A percentile compares a stretch with the other conserved stretches of the same genome.
Conservation (phyloP, 2,888 invertebrate genomes). For the Torymus auratus region DNA sequence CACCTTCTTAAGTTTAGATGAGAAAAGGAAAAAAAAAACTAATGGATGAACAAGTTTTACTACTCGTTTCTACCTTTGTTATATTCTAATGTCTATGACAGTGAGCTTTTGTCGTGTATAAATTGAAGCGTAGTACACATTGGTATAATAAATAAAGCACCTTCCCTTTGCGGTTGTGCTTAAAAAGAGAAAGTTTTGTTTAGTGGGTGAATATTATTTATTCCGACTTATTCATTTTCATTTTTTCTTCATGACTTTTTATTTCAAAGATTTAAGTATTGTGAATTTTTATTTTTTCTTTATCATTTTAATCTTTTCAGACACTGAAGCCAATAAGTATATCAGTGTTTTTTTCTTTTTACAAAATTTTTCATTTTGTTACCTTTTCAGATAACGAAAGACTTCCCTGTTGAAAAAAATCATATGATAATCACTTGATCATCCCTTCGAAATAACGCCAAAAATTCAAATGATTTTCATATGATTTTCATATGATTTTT, state of each 20-base stretch:
- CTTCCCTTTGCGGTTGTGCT: conserved; percentile 51
- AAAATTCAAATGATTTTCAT: too few relatives aligned
- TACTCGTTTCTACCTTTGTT: conserved; percentile 58
- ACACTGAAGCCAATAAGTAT: too few relatives aligned
- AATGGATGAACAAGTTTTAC: too few relatives aligned
- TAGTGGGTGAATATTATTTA: conserved; percentile 10
- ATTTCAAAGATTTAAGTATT: background rate
- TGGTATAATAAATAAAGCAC: conserved; percentile 58
- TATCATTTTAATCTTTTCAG: too few relatives aligned
- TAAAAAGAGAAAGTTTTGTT: conserved; percentile 39
- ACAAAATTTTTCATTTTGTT: too few relatives aligned
- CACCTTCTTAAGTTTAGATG: conserved; percentile 40
- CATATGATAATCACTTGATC: too few relatives aligned
- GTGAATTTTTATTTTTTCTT: too few relatives aligned
- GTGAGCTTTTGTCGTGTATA: conserved; percentile 59
- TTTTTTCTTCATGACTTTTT: background rate
- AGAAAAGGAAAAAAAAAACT: conserved; percentile 23
- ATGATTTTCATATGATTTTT: too few relatives aligned
- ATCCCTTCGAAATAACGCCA: too few relatives aligned
- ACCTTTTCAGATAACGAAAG: too few relatives aligned
- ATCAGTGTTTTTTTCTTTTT: too few relatives aligned
- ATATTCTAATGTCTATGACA: conserved; percentile 57
- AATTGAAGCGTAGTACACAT: conserved; percentile 58
- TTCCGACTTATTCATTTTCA: conserved; percentile 6
- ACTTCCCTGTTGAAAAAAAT: too few relatives aligned